These are phyloP conservation scores for Romanomermis culicivorax DNA, from an alignment of 2,888 invertebrate genomes.

Conservation along the genomic window DNA sequence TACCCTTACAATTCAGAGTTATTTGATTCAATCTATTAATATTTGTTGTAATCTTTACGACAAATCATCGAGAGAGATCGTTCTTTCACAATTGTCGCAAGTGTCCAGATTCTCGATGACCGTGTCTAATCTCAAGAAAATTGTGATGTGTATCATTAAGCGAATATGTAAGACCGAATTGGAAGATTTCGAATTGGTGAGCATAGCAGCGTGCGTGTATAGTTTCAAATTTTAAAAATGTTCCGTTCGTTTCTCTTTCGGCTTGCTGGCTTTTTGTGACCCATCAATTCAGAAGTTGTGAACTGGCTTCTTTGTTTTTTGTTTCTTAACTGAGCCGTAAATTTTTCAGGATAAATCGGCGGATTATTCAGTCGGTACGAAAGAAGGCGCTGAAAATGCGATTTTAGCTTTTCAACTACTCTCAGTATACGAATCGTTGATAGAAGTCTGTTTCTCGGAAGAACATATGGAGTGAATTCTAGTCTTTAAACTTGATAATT, in stretches of 20 bases:
- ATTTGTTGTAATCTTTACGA: background rate
- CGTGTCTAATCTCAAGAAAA: background rate
- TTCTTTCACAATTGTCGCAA: background rate
- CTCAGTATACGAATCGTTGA: background rate
- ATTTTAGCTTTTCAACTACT: background rate
- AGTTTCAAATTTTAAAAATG: too few relatives aligned
- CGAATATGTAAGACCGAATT: background rate
- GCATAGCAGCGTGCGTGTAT: too few relatives aligned
- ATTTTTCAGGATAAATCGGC: conserved; percentile 1
- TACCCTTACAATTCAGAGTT: too few relatives aligned
- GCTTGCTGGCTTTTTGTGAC: too few relatives aligned
- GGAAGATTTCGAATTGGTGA: conserved; percentile 1
- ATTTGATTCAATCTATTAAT: background rate
- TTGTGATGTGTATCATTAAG: background rate
- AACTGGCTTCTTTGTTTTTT: background rate
- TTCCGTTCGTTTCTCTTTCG: too few relatives aligned
- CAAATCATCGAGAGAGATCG: background rate
- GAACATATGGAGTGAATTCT: background rate
- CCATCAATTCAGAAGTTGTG: too few relatives aligned
- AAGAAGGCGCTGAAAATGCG: background rate
- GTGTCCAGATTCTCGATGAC: background rate
- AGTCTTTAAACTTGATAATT: background rate
- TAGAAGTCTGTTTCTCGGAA: background rate
- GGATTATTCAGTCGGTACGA: background rate
- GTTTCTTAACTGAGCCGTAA: background rate